Conservation (phyloP, 1,140 invertebrate genomes). For the Atta colombica region DNA sequence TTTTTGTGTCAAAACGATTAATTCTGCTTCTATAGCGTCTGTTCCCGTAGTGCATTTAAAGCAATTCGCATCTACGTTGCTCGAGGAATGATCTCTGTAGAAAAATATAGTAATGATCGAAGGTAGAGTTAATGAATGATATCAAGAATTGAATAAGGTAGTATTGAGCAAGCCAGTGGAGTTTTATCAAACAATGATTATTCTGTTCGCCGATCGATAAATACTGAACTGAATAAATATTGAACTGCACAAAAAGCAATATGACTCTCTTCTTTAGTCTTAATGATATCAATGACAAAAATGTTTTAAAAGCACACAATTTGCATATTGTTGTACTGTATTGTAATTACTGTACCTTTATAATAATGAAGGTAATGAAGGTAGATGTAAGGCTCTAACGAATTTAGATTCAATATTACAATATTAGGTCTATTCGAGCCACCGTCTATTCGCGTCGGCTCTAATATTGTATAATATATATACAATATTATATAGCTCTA, state of each 20-base stretch:
- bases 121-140: conserved; percentile 15
- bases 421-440: too few relatives aligned
- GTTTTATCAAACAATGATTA: not conserved
- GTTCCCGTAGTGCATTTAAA: not conserved
- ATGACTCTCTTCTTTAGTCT: not conserved
- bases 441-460: too few relatives aligned
- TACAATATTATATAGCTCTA: too few relatives aligned
- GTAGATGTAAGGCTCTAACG: too few relatives aligned
- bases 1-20: conserved; percentile 7
- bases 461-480: too few relatives aligned
- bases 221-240: conserved; percentile 18
- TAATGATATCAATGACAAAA: not conserved
- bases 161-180: not conserved
- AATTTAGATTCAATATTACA: too few relatives aligned
- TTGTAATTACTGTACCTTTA: too few relatives aligned
- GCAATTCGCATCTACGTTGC: not conserved
- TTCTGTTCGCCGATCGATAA: not conserved
- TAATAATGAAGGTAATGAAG: too few relatives aligned
- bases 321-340: too few relatives aligned
- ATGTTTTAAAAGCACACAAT: not conserved
- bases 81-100: not conserved
- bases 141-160: not conserved
- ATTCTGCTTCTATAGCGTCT: conserved; percentile 9
- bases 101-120: not conserved
- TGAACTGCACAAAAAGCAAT: not conserved